These are phyloP conservation scores for Chinchilla lanigera DNA, from an alignment of 2,113 vertebrate species.

Conservation along the genomic window DNA sequence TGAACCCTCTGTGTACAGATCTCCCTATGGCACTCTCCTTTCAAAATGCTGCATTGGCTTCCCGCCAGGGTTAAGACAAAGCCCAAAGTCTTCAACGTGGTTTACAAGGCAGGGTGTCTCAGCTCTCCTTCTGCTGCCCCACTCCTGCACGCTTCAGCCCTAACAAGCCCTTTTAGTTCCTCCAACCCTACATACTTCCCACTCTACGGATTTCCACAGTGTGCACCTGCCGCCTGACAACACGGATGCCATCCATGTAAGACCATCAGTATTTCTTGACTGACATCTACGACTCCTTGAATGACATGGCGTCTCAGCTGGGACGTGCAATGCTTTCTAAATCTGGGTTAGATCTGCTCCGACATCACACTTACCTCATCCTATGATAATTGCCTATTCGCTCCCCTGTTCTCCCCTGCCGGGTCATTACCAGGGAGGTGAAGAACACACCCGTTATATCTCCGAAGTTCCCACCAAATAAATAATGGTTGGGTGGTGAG, in stretches of 20 bases:
- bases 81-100: not conserved
- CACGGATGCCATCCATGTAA: not conserved
- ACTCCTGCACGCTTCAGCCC: not conserved
- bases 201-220: not conserved
- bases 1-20: not conserved
- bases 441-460: not conserved
- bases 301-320: not conserved
- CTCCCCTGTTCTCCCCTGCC: not conserved
- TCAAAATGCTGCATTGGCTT: not conserved
- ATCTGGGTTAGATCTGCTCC: not conserved
- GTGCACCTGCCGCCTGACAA: not conserved
- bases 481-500: not conserved
- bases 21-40: not conserved
- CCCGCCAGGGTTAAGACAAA: not conserved
- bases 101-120: not conserved
- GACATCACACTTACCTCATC: not conserved
- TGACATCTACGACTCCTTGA: not conserved
- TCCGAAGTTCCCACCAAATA: constrained; percentile 16
- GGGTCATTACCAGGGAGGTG: not conserved
- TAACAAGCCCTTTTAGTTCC: not conserved
- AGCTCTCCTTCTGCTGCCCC: not conserved
- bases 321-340: not conserved
- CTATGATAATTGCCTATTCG: not conserved
- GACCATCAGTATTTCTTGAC: not conserved
- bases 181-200: not conserved